Conservation (phyloP, 2,797 vertebrate species). For the Molossus alvarezi region DNA sequence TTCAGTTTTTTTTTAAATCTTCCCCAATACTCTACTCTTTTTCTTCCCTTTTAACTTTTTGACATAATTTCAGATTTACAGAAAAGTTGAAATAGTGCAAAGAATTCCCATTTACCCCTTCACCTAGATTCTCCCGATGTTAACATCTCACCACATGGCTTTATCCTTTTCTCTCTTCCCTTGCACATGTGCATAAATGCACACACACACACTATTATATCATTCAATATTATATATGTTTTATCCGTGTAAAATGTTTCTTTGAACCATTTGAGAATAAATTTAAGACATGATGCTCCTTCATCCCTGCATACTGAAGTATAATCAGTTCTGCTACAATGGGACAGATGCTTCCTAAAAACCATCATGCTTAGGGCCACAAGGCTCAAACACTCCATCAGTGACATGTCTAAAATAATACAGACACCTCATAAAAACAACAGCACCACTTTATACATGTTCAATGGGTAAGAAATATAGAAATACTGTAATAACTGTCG, state of each 20-base stretch:
- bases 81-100: constrained; percentile 41
- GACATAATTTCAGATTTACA: constrained; percentile 39
- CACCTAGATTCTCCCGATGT: neutral
- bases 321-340: neutral
- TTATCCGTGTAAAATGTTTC: constrained; percentile 33
- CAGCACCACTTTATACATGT: neutral
- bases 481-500: neutral
- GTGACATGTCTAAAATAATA: constrained; percentile 47
- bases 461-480: constrained; percentile 25
- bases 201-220: neutral
- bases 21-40: neutral
- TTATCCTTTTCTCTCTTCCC: neutral
- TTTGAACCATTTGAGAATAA: constrained; percentile 40
- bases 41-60: neutral
- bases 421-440: constrained; percentile 43
- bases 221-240: neutral
- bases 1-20: constrained; percentile 6
- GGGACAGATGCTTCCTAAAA: constrained; percentile 39
- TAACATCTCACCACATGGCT: neutral
- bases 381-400: constrained; percentile 37
- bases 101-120: constrained; percentile 40
- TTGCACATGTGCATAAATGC: neutral
- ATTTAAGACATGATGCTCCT: constrained; percentile 33
- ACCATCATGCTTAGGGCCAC: neutral
- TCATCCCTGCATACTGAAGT: neutral